A percentile compares a stretch with the other conserved stretches of the same genome.
Evolutionary conservation across 2,888 invertebrate genomes (phyloP).

Genomic region (Sphinx pinastri): DNA sequence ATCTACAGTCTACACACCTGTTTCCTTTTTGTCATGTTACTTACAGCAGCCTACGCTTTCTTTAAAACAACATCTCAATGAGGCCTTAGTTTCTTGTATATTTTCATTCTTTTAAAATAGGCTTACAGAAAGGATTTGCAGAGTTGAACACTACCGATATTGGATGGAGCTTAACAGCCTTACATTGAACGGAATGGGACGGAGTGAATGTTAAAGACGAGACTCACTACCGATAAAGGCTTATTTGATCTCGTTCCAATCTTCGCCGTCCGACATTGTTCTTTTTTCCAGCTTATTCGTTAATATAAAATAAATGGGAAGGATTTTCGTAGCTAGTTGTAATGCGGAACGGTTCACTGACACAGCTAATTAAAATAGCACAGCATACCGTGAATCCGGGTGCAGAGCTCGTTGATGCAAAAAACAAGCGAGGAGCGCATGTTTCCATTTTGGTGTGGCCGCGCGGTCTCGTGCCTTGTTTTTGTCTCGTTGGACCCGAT

Average conservation of each 20-base stretch:
- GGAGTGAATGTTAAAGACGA: slow-evolving; percentile 44
- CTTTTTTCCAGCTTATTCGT: slow-evolving; percentile 12
- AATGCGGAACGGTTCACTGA: slow-evolving; percentile 26
- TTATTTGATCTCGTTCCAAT: slow-evolving; percentile 47
- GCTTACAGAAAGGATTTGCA: slow-evolving; percentile 41
- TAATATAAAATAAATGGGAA: slow-evolving; percentile 17
- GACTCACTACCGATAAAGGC: slow-evolving; percentile 35
- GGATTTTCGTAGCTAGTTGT: slow-evolving; percentile 15
- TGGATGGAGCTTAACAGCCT: slow-evolving; percentile 36
- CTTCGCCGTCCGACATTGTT: slow-evolving; percentile 27
- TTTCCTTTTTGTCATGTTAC: too few species aligned
- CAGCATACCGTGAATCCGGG: slow-evolving; percentile 26
- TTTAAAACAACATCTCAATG: neutral
- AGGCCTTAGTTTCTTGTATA: slow-evolving; percentile 24
- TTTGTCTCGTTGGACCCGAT: slow-evolving; percentile 4
- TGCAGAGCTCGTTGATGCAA: slow-evolving; percentile 21
- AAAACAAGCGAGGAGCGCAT: slow-evolving; percentile 26
- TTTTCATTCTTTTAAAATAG: slow-evolving; percentile 34
- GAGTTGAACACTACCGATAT: slow-evolving; percentile 39
- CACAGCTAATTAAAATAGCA: slow-evolving; percentile 31
- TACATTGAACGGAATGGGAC: slow-evolving; percentile 33
- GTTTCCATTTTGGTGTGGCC: slow-evolving; percentile 25
- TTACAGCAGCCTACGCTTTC: too few species aligned
- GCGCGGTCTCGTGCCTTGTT: slow-evolving; percentile 8
- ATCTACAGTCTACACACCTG: too few species aligned